A percentile compares a stretch with the other conserved stretches of the same genome.
phyloP scores from a whole-genome alignment of 2,888 invertebrate genomes.

The Hesperia comma region DNA sequence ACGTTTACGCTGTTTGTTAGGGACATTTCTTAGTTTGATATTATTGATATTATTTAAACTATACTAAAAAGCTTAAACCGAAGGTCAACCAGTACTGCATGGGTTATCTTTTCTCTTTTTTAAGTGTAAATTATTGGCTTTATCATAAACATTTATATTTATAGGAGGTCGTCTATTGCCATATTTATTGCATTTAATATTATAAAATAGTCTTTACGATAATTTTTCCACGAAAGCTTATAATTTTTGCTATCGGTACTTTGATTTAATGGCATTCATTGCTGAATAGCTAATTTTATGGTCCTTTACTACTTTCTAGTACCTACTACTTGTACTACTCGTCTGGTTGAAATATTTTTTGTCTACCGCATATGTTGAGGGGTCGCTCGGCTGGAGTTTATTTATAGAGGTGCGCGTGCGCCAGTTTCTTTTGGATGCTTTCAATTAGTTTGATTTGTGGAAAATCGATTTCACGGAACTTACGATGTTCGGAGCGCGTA shows the following conservation, averaged over 20 bases:
- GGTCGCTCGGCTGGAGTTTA: constrained; percentile 63
- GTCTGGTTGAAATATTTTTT: constrained; percentile 50
- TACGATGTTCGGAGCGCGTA: constrained; percentile 36
- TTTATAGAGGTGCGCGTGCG: constrained; percentile 67
- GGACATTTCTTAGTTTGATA: too few relatives aligned
- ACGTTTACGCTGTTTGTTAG: too few relatives aligned
- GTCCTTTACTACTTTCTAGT: constrained; percentile 49
- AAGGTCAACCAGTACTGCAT: too few relatives aligned
- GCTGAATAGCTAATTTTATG: background rate
- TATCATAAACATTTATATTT: too few relatives aligned
- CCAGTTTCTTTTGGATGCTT: constrained; percentile 58
- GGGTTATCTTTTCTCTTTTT: too few relatives aligned
- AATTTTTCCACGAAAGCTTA: background rate
- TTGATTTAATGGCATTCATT: background rate
- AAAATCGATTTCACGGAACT: constrained; percentile 62
- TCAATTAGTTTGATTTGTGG: constrained; percentile 78
- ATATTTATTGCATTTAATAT: too few relatives aligned
- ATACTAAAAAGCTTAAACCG: too few relatives aligned
- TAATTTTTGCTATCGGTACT: too few relatives aligned
- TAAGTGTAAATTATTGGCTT: too few relatives aligned
- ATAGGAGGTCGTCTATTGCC: too few relatives aligned
- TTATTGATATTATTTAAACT: too few relatives aligned
- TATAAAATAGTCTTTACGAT: too few relatives aligned
- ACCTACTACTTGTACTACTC: background rate
- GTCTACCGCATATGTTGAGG: constrained; percentile 52